Evolutionary conservation across 2,797 vertebrate species (phyloP).

Genomic region (Diplodus puntazzo): DNA sequence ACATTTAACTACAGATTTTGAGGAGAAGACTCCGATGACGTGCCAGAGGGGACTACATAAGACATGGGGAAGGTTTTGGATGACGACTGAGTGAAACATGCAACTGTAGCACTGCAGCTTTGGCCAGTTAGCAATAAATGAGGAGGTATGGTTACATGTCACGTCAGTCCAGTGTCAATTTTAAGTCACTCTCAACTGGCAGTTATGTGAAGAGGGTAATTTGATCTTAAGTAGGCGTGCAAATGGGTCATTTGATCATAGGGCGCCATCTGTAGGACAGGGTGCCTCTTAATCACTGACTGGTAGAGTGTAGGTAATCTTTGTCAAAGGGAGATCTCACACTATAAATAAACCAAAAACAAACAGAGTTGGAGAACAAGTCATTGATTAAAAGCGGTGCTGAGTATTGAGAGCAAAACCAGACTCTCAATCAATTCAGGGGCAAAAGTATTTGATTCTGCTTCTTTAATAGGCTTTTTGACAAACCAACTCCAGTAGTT

Average conservation of each 20-base stretch:
- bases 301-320: background rate
- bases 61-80: background rate
- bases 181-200: slow-evolving; percentile 36
- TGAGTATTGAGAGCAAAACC: background rate
- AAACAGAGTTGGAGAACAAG: background rate
- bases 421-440: background rate
- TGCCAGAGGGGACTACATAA: slow-evolving; percentile 3
- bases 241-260: slow-evolving; percentile 48
- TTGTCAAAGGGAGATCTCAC: background rate
- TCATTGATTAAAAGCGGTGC: background rate
- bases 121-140: slow-evolving; percentile 17
- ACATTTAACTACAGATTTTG: slow-evolving; percentile 13
- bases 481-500: slow-evolving; percentile 1
- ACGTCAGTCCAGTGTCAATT: slow-evolving; percentile 35
- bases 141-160: slow-evolving; percentile 16
- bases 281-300: slow-evolving; percentile 18
- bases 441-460: slow-evolving; percentile 7
- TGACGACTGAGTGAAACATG: slow-evolving; percentile 13
- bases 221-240: slow-evolving; percentile 23
- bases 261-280: slow-evolving; percentile 71
- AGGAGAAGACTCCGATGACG: slow-evolving; percentile 20
- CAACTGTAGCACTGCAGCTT: background rate
- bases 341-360: background rate
- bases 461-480: slow-evolving; percentile 52
- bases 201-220: slow-evolving; percentile 35